Base-by-base conservation (phyloP, 2,888 invertebrate species). In the Tuberolachnus salignus region DNA sequence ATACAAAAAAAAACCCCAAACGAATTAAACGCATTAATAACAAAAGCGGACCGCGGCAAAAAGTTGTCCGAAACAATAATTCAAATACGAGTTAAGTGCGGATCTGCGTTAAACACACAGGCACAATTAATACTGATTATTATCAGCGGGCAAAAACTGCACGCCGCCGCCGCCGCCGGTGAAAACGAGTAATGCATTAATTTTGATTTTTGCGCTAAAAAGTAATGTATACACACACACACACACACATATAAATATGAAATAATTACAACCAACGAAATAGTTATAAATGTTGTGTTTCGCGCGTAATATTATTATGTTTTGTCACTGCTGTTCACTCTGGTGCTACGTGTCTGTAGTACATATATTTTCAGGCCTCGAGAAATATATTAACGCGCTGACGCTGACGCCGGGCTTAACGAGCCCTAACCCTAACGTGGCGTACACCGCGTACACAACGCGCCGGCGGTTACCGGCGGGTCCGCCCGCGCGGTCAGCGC, bases 51-150 rank as follows among this genome's bases (percentile, higher is more conserved):
- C n/a, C 34, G 34, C 6, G 34, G 34, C 6, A 11, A 16, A 73
- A 73, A 73, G 63, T 73, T 73, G 53, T 34, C 4, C n/a, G n/a
- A n/a, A 53, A 53, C 73, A 53, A 42, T 59, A 14, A 53, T 59
- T 73, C 23, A 73, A 44, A 73, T 21, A 6, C 34, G 63, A 64
- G 63, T 73, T 73, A 63, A 73, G 73, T 73, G 73, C 63, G 21
- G 21, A 73, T 73, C 21, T 44, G 73, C 63, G 63, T 73, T 73
- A 63, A 73, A 73, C 73, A 53, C 34, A 34, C 44, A 23, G 19
- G 1, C 19, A n/a, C 51, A 73, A 73, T 73, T 73, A 64, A 73
- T 73, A 73, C 42, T 42, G 42, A 42, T 73, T 73, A 34, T 34
- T 34, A 34, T 34, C 34, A 34, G 34, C 34, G 34, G 34, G 34